These are phyloP conservation scores for Philaenus spumarius DNA, from an alignment of 1,140 invertebrate species.

Conservation along the genomic window DNA sequence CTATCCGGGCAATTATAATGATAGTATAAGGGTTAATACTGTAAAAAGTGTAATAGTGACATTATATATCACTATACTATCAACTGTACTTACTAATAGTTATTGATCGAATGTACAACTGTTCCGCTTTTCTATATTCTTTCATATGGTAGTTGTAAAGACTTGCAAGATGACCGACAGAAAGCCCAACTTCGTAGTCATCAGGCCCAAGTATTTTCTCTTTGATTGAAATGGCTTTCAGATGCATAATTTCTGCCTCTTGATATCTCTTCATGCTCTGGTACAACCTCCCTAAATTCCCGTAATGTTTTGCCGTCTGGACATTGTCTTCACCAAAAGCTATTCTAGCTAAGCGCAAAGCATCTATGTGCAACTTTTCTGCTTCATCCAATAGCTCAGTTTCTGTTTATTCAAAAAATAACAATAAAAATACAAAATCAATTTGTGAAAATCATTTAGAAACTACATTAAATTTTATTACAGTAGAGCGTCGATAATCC, in stretches of 20 bases:
- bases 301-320: slow-evolving; percentile 92
- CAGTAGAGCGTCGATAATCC: no score
- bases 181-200: slow-evolving; percentile 88
- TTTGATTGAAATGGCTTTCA: slow-evolving; percentile 86
- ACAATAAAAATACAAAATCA: not conserved
- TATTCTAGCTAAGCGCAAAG: slow-evolving; percentile 64
- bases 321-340: slow-evolving; percentile 88
- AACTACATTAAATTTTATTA: no score
- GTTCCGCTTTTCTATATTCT: slow-evolving; percentile 75
- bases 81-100: slow-evolving; percentile 70
- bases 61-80: no score
- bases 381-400: slow-evolving; percentile 60
- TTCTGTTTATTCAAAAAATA: slow-evolving; percentile 32
- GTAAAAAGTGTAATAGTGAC: no score
- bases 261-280: slow-evolving; percentile 76
- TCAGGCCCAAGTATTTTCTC: slow-evolving; percentile 75
- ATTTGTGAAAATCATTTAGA: no score
- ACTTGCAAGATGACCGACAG: slow-evolving; percentile 84
- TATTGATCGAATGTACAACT: slow-evolving; percentile 79
- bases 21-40: no score
- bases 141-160: slow-evolving; percentile 93
- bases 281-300: slow-evolving; percentile 84
- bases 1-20: no score
- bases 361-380: slow-evolving; percentile 72
- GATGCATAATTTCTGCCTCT: slow-evolving; percentile 84